phyloP scores from a whole-genome alignment of 2,888 invertebrate species.

The Schizaphis graminum region DNA sequence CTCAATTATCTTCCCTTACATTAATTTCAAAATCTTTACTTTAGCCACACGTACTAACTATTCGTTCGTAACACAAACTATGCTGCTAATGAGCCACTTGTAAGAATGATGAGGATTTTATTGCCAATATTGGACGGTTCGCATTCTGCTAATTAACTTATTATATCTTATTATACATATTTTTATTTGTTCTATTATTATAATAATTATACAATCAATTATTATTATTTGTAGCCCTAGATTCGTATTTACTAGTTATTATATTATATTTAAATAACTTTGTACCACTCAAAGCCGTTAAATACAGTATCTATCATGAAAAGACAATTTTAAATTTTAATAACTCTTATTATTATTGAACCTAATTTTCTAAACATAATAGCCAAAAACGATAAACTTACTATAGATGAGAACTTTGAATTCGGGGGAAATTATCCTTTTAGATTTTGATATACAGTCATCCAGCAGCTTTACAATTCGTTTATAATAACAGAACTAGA shows the following conservation, averaged over 20 bases:
- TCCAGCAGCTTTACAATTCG: not conserved
- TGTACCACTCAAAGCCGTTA: not conserved
- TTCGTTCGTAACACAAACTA: no score
- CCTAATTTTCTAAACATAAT: not conserved
- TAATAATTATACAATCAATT: not conserved
- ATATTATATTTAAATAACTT: no score
- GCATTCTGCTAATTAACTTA: no score
- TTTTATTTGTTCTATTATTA: no score
- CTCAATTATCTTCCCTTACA: no score
- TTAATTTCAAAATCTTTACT: no score
- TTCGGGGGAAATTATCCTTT: not conserved
- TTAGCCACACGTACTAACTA: no score
- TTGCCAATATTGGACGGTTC: no score
- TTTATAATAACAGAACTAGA: not conserved
- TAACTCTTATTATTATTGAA: not conserved
- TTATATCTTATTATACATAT: no score
- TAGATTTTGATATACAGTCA: not conserved
- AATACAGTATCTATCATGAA: not conserved
- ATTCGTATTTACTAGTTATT: not conserved
- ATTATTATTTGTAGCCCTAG: not conserved
- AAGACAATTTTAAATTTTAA: not conserved
- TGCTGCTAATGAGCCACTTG: no score
- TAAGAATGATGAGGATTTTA: no score
- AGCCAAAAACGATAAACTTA: not conserved
- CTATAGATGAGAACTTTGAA: not conserved